phyloP scores from a whole-genome alignment of 2,113 vertebrate genomes.

The Myocastor coypus region DNA sequence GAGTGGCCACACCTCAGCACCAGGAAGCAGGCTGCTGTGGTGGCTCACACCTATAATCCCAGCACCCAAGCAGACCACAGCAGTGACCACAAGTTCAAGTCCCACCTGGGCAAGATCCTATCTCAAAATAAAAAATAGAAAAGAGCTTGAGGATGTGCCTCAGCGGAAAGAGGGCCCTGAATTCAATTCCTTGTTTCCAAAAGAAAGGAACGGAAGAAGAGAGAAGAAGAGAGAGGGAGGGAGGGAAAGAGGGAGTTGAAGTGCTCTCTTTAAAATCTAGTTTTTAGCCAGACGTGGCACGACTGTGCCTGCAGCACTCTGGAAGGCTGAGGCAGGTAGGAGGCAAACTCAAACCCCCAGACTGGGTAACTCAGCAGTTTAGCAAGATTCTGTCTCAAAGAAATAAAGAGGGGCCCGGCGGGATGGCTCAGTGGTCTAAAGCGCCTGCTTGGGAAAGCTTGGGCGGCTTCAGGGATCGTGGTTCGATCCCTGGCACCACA shows the following conservation, averaged over 20 bases:
- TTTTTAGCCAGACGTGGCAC: neutral
- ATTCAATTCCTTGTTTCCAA: neutral
- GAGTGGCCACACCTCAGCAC: accelerated
- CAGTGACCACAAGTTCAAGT: neutral
- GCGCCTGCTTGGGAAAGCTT: no score
- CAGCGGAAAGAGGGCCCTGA: neutral
- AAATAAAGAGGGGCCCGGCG: no score
- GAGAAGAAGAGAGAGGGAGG: neutral
- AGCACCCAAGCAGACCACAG: neutral
- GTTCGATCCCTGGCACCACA: no score
- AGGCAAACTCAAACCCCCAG: neutral
- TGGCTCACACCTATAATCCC: neutral
- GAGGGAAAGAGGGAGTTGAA: neutral
- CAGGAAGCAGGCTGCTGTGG: neutral
- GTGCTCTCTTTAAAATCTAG: neutral
- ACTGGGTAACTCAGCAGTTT: neutral
- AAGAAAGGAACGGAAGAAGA: neutral
- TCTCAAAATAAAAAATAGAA: neutral
- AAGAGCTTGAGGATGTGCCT: neutral
- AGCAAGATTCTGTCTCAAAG: neutral
- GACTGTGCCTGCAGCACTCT: neutral
- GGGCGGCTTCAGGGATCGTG: no score
- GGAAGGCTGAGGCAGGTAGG: neutral
- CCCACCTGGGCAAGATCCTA: neutral
- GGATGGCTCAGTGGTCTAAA: no score